Base-by-base conservation (phyloP, 1,140 invertebrate species). In the Lordiphosa stackelbergi region DNA sequence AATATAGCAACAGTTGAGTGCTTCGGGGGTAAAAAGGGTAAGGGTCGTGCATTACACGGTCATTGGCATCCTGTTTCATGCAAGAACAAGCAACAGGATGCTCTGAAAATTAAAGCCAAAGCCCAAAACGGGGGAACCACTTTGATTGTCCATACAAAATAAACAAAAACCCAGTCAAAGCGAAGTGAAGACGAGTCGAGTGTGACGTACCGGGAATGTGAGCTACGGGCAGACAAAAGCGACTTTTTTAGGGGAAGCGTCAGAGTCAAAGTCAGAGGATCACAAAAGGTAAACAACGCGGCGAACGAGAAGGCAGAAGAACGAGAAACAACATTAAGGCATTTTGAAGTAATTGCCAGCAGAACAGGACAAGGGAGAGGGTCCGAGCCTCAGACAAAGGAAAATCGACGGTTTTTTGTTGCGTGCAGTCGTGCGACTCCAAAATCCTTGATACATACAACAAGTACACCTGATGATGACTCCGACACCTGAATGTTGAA, bases 1-100 rank as follows among this genome's bases (percentile, higher is more conserved):
- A 47, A 37, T 22, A 38, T 24, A 47, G 53, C 53, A 77, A 69
- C 73, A 72, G 63, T 68, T 72, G 40, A 75, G 46, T 53, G 72
- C 43, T 9, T 37, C 8, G 12, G 34, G 57, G 56, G 13, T 57
- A 65, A 65, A 65, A 66, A 12, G 42, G 38, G 47, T 10, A 55
- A 42, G 34, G 66, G 41, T 62, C 34, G 56, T 52, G 55, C 61
- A 81, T 81, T 81, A 83, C 72, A 83, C 77, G 77, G 51, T 81
- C 73, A 55, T 69, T 81, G 77, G 77, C 77, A 83, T 83, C 77
- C 77, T 83, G 78, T 83, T 83, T 83, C 78, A 83, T 84, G 77
- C 73, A 73, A 84, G 65, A 84, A 48, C 78, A 83, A 84, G 73
- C 77, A 83, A 77, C 77, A 83, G 77, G 77, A 83, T 83, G 77